phyloP scores from a whole-genome alignment of 2,113 vertebrate species.

The Epinephelus cyanopodus region DNA sequence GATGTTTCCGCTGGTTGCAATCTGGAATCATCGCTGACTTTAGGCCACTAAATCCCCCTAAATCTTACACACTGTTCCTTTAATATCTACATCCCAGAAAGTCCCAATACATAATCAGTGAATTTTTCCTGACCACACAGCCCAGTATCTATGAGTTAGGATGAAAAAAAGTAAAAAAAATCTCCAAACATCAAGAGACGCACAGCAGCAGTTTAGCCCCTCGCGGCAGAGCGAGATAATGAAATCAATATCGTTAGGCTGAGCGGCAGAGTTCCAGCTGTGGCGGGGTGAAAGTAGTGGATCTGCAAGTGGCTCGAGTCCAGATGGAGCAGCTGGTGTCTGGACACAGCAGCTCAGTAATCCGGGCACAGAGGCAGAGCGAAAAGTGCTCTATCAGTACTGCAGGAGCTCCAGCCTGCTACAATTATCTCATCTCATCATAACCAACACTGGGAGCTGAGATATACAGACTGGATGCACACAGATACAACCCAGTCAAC shows the following conservation, averaged over 20 bases:
- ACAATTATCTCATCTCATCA: slow-evolving; percentile 21
- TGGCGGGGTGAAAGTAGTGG: slow-evolving; percentile 35
- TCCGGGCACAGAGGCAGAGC: slow-evolving; percentile 43
- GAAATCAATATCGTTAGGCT: slow-evolving; percentile 44
- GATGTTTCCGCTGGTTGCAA: no score
- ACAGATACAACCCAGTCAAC: not conserved
- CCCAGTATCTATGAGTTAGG: no score
- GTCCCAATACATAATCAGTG: not conserved
- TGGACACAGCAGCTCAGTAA: slow-evolving; percentile 70
- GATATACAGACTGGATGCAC: not conserved
- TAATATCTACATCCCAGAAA: not conserved
- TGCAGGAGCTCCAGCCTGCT: not conserved
- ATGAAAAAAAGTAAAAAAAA: not conserved
- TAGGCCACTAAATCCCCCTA: no score
- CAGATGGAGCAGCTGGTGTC: slow-evolving; percentile 77
- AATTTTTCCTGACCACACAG: no score
- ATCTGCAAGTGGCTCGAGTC: slow-evolving; percentile 65
- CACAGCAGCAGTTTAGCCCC: slow-evolving; percentile 1
- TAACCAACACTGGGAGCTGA: not conserved
- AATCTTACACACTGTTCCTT: no score
- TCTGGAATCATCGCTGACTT: no score
- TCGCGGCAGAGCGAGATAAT: slow-evolving; percentile 16
- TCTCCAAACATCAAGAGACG: not conserved
- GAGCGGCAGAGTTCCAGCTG: slow-evolving; percentile 63
- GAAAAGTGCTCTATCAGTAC: slow-evolving; percentile 6